Conservation (phyloP, 2,113 vertebrate genomes). For the Ailurus styani region DNA sequence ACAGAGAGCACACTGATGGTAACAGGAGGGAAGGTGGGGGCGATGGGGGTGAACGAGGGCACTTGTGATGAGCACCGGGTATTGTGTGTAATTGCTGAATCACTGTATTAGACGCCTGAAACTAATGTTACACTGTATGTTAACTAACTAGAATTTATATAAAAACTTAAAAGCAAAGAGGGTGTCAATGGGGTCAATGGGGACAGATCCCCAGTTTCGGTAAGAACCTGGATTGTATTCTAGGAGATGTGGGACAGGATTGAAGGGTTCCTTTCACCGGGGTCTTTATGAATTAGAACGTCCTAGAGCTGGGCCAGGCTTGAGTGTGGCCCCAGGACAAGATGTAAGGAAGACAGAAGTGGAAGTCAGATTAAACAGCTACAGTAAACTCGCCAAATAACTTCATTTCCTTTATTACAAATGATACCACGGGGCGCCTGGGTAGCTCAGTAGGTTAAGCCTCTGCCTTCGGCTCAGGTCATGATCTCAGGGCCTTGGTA, state of each 20-base stretch:
- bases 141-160: not conserved
- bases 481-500: not conserved
- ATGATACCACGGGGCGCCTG: not conserved
- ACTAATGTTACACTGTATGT: not conserved
- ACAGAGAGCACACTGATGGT: not conserved
- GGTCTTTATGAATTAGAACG: not conserved
- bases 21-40: not conserved
- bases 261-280: not conserved
- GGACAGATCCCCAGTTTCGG: not conserved
- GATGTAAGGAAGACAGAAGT: not conserved
- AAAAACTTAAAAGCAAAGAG: not conserved
- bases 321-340: not conserved
- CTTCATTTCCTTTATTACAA: not conserved
- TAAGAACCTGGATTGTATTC: not conserved
- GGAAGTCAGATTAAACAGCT: not conserved
- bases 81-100: not conserved
- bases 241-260: not conserved
- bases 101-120: not conserved
- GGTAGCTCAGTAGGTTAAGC: not conserved
- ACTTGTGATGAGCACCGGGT: not conserved
- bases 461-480: not conserved
- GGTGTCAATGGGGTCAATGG: no score
- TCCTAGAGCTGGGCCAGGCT: not conserved
- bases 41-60: not conserved
- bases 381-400: not conserved